Conservation (phyloP, 2,888 invertebrate species). For the Tinea semifulvella region DNA sequence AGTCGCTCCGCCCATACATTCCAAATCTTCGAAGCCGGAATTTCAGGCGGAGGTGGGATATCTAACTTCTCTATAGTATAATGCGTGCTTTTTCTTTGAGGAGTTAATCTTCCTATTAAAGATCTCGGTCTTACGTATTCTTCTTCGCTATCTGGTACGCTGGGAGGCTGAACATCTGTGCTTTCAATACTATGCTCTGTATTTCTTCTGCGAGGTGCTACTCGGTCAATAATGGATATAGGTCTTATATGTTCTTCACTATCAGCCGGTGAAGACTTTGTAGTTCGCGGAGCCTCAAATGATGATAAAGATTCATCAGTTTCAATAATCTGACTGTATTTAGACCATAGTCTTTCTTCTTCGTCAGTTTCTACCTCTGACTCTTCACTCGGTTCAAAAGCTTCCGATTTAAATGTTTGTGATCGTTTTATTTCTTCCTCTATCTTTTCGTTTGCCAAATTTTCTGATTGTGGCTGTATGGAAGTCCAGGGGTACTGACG, state of each 20-base stretch:
- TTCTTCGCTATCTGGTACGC: constrained; percentile 37
- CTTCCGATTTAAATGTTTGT: constrained; percentile 24
- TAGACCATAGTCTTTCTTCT: neutral
- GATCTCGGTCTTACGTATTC: constrained; percentile 46
- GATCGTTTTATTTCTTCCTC: constrained; percentile 20
- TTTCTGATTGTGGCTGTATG: constrained; percentile 22
- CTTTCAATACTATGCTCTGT: constrained; percentile 41
- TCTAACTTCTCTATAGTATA: constrained; percentile 50
- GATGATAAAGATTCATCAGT: constrained; percentile 26
- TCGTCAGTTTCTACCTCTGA: neutral
- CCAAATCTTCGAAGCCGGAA: constrained; percentile 46
- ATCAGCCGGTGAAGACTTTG: constrained; percentile 26
- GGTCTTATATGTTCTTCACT: constrained; percentile 43
- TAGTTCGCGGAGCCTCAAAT: constrained; percentile 21
- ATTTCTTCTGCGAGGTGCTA: constrained; percentile 39
- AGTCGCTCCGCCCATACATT: constrained; percentile 59
- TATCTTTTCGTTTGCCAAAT: constrained; percentile 35
- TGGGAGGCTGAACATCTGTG: constrained; percentile 49
- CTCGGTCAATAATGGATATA: constrained; percentile 45
- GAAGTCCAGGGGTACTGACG: constrained; percentile 77
- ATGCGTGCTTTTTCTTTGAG: constrained; percentile 32
- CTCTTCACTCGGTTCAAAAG: constrained; percentile 18
- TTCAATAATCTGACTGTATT: constrained; percentile 22
- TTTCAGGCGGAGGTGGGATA: constrained; percentile 35
- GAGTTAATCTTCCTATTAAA: constrained; percentile 50